A percentile compares a stretch with the other conserved stretches of the same genome.
Evolutionary conservation across 1,140 invertebrate species (phyloP).

Genomic region (Nasonia vitripennis): DNA sequence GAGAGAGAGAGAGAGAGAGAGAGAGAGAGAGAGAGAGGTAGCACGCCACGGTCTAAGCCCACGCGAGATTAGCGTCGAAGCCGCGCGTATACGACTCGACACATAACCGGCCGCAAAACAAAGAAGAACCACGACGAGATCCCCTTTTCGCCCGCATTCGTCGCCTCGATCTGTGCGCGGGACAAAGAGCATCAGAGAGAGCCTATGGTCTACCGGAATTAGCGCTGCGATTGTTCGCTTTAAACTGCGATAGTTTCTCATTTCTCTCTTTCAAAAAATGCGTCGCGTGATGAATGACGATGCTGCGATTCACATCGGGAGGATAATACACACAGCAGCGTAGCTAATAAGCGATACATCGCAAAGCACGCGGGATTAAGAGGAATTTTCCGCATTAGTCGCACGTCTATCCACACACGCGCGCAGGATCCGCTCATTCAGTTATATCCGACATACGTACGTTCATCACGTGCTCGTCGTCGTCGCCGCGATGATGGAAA

Average conservation of each 20-base stretch:
- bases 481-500: conserved; percentile 35
- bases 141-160: conserved; percentile 1
- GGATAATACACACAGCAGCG: background rate
- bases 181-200: background rate
- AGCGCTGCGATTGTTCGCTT: no score
- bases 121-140: conserved; percentile 35
- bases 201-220: no score
- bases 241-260: no score
- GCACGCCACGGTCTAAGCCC: conserved; percentile 56
- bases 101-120: conserved; percentile 55
- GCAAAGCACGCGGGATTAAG: background rate
- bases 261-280: no score
- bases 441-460: conserved; percentile 54
- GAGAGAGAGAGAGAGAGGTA: no score
- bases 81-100: conserved; percentile 35
- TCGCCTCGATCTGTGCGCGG: background rate
- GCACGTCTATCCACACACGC: background rate
- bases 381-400: conserved; percentile 22
- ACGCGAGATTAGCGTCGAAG: conserved; percentile 59
- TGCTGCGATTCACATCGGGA: background rate
- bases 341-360: conserved; percentile 1
- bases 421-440: background rate
- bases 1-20: background rate
- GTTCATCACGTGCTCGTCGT: conserved; percentile 60
- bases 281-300: no score